phyloP scores from a whole-genome alignment of 2,888 invertebrate genomes.

The Aricia artaxerxes region DNA sequence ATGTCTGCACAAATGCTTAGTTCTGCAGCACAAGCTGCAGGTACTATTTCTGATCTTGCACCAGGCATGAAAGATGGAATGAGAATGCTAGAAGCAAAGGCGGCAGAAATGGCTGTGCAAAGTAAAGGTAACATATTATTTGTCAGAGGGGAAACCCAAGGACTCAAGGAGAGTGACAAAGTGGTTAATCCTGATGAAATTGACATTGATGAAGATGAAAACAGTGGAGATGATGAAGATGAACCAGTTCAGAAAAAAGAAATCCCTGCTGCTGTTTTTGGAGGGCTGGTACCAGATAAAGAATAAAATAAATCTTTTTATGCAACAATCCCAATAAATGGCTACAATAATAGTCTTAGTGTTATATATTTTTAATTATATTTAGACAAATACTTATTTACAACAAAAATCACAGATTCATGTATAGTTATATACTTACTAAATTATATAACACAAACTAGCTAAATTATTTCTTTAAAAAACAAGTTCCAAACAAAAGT shows the following conservation, averaged over 20 bases:
- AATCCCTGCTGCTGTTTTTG: constrained; percentile 95
- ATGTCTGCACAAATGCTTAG: constrained; percentile 99
- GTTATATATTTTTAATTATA: constrained; percentile 32
- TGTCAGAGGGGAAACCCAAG: constrained; percentile 93
- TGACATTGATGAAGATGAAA: constrained; percentile 88
- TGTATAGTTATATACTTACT: not conserved
- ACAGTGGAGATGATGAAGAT: constrained; percentile 81
- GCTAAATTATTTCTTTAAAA: not conserved
- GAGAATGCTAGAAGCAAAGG: constrained; percentile 92
- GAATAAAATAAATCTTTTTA: constrained; percentile 37
- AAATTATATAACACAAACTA: constrained; percentile 1
- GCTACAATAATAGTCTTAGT: constrained; percentile 20
- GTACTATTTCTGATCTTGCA: constrained; percentile 86
- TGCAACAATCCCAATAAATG: not conserved
- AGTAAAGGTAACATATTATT: constrained; percentile 87
- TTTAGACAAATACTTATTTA: constrained; percentile 51
- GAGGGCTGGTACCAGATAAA: constrained; percentile 81
- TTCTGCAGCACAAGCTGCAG: constrained; percentile 83
- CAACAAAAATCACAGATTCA: constrained; percentile 65
- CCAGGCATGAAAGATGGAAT: constrained; percentile 92
- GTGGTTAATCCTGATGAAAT: constrained; percentile 94
- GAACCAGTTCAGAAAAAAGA: constrained; percentile 90
- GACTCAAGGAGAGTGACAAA: constrained; percentile 83
- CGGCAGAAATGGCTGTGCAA: constrained; percentile 84
- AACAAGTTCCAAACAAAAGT: not conserved